These are phyloP conservation scores for Leucoma salicis DNA, from an alignment of 2,888 invertebrate genomes.

Conservation along the genomic window DNA sequence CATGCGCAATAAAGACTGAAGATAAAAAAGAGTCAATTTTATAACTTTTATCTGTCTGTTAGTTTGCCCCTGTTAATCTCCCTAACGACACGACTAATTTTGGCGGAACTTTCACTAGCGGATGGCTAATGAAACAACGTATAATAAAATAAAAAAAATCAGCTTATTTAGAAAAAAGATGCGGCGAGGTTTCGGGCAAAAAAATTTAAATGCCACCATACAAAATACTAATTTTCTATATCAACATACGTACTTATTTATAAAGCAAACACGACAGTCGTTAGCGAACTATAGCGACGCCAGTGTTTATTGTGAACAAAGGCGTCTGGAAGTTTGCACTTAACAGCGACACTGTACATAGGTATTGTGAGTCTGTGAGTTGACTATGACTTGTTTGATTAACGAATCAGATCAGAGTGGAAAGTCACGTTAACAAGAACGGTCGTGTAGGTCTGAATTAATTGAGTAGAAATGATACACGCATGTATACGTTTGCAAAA, in stretches of 20 bases:
- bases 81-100: too few relatives aligned
- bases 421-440: conserved; percentile 9
- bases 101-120: too few relatives aligned
- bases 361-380: too few relatives aligned
- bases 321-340: conserved; percentile 33
- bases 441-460: conserved; percentile 5
- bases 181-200: too few relatives aligned
- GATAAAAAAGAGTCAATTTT: too few relatives aligned
- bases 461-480: conserved; percentile 18
- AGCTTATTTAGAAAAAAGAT: too few relatives aligned
- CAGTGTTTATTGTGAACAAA: conserved; percentile 42
- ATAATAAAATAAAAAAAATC: too few relatives aligned
- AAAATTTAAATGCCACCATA: not conserved
- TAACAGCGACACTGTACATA: conserved; percentile 28
- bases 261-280: conserved; percentile 36
- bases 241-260: conserved; percentile 21
- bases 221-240: not conserved
- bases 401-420: conserved; percentile 12
- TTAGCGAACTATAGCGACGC: conserved; percentile 37
- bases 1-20: too few relatives aligned
- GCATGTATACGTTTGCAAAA: conserved; percentile 6
- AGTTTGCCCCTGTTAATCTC: too few relatives aligned
- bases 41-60: too few relatives aligned
- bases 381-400: conserved; percentile 16
- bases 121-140: too few relatives aligned